Percentiles rank a stretch among this genome's conserved stretches.
Conservation (phyloP, 1,140 invertebrate species). For the Drosophila santomea region DNA sequence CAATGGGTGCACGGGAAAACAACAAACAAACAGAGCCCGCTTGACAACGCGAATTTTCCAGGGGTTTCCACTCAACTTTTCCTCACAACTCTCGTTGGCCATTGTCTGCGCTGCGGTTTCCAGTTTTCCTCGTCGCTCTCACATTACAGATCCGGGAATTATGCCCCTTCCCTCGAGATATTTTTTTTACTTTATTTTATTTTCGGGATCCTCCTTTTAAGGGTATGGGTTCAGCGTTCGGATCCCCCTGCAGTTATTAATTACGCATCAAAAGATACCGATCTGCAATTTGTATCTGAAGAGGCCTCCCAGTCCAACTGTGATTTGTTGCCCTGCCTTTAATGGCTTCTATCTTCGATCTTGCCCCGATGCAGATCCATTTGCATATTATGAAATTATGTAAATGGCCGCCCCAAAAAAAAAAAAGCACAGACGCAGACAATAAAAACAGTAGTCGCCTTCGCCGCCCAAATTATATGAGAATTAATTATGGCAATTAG, state of each 20-base stretch:
- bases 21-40: slow-evolving; percentile 35
- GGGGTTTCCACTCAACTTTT: slow-evolving; percentile 65
- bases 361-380: slow-evolving; percentile 33
- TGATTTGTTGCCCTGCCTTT: slow-evolving; percentile 61
- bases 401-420: slow-evolving; percentile 40
- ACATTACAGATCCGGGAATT: slow-evolving; percentile 55
- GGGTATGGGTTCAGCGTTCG: background rate
- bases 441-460: slow-evolving; percentile 24
- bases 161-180: background rate
- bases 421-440: background rate
- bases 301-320: slow-evolving; percentile 12
- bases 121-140: slow-evolving; percentile 56
- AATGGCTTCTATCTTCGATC: slow-evolving; percentile 70
- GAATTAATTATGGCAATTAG: slow-evolving; percentile 69
- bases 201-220: slow-evolving; percentile 15
- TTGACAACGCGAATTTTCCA: slow-evolving; percentile 52
- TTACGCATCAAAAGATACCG: slow-evolving; percentile 78
- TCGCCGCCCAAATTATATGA: slow-evolving; percentile 36
- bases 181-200: slow-evolving; percentile 8
- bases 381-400: slow-evolving; percentile 76
- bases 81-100: slow-evolving; percentile 53
- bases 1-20: slow-evolving; percentile 35
- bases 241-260: slow-evolving; percentile 68
- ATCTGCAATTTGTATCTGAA: slow-evolving; percentile 64
- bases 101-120: slow-evolving; percentile 65